Base-by-base conservation (phyloP, 2,113 vertebrate species). In the Pollimyrus isidori region DNA sequence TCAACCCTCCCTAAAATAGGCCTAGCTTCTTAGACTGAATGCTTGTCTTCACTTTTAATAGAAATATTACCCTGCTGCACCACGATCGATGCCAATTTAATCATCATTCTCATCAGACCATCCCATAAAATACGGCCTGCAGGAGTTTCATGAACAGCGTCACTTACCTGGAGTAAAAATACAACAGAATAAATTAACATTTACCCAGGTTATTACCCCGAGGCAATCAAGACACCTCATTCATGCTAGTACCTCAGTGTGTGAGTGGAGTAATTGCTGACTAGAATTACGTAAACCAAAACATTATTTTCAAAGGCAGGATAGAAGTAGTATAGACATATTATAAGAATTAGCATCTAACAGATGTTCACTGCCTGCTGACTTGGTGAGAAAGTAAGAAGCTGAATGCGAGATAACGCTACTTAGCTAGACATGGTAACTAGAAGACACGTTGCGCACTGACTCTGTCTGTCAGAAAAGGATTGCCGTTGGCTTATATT, bases 151-250 rank as follows among this genome's bases (percentile, higher is more conserved):
- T 50, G 6, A 49, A 26, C 48, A 49, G 23, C 46, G 7, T 30
- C n/a, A 73, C 6, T 6, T 69, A 73, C 19, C 42, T 9, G 45
- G 49, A 89, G 7, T 9, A 46, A 39, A 56, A 87, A 49, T 88
- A 73, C 69, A 84, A 73, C 50, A 86, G 91, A 93, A 94, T 94
- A 82, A 86, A 94, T 94, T 92, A 91, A 94, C 93, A 93, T 93
- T 94, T 94, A 83, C 45, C 73, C 35, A 48, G 69, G 42, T 82
- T 93, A 93, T 93, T 92, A 90, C 91, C 92, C 92, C 90, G 42
- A 76, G 69, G 58, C 80, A 92, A 93, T 92, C 93, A 93, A 46
- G 88, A 91, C 73, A 88, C 84, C 90, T 88, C 21, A 58, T 85
- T 35, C 58, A 56, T 89, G 85, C 92, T 91, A 89, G 88, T 87